Conservation (phyloP, 2,113 vertebrate genomes). For the Pica pica region DNA sequence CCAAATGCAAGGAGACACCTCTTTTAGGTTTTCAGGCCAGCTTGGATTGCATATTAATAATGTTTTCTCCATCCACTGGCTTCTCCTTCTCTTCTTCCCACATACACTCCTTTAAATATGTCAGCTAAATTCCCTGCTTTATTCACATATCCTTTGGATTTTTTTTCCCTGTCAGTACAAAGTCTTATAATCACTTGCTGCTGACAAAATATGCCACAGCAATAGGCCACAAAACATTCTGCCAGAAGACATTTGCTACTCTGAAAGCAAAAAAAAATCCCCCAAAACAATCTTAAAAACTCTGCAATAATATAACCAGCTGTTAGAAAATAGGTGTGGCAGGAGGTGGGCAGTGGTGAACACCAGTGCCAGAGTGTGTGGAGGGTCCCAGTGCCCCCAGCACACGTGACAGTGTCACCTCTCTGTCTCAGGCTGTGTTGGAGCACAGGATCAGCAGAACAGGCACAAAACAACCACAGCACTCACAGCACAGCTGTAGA, state of each 20-base stretch:
- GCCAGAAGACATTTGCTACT: neutral
- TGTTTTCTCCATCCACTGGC: neutral
- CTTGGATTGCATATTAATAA: conserved; percentile 20
- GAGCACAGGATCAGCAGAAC: neutral
- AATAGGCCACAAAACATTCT: neutral
- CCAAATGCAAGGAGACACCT: conserved; percentile 1
- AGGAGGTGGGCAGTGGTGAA: neutral
- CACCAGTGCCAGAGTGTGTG: neutral
- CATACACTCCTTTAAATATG: neutral
- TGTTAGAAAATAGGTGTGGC: accelerated
- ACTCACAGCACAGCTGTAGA: neutral
- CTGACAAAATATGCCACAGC: neutral
- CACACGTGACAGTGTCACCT: neutral
- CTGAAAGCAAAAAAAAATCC: neutral
- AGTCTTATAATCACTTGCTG: neutral
- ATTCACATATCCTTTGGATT: neutral
- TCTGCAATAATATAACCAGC: neutral
- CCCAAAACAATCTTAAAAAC: neutral
- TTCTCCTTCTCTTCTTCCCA: neutral
- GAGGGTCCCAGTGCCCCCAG: neutral
- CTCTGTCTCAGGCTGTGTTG: neutral
- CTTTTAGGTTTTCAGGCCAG: conserved; percentile 52
- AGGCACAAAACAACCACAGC: neutral
- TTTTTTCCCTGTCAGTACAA: neutral
- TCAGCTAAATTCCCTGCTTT: neutral